Conservation (phyloP, 2,888 invertebrate species). For the Sminthurinus aureus region DNA sequence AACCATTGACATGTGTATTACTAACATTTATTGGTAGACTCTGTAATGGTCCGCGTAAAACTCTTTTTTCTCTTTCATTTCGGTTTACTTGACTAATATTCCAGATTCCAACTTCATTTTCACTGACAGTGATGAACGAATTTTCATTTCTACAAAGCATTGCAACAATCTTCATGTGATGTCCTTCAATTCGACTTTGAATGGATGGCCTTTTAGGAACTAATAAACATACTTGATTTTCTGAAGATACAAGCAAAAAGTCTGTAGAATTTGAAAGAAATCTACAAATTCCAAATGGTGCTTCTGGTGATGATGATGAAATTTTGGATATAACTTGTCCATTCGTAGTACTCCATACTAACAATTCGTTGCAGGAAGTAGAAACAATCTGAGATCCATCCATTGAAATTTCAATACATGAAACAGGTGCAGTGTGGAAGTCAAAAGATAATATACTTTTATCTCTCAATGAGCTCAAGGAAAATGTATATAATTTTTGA, state of each 20-base stretch:
- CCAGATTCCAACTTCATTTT: conserved; percentile 57
- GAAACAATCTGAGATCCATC: conserved; percentile 51
- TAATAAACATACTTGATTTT: conserved; percentile 51
- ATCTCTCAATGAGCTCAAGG: conserved; percentile 37
- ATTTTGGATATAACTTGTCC: conserved; percentile 51
- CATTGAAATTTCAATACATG: conserved; percentile 51
- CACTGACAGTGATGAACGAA: conserved; percentile 53
- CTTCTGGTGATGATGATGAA: conserved; percentile 36
- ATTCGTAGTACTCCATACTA: conserved; percentile 51
- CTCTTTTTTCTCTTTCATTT: not conserved
- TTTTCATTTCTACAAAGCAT: conserved; percentile 44
- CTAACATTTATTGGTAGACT: conserved; percentile 14
- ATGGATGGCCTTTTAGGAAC: conserved; percentile 44
- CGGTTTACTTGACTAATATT: conserved; percentile 30
- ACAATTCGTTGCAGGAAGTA: conserved; percentile 52
- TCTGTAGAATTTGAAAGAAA: conserved; percentile 38
- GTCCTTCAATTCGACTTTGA: conserved; percentile 49
- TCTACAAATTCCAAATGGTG: not conserved
- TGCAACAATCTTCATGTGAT: conserved; percentile 52
- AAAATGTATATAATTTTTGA: conserved; percentile 52
- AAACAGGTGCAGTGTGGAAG: conserved; percentile 54
- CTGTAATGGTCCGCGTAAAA: conserved; percentile 40
- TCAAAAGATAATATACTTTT: conserved; percentile 52
- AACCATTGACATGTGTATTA: not conserved
- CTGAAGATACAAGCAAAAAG: conserved; percentile 50